A percentile compares a stretch with the other conserved stretches of the same genome.
phyloP scores from a whole-genome alignment of 2,797 vertebrate genomes.

The Phoeniculus purpureus region DNA sequence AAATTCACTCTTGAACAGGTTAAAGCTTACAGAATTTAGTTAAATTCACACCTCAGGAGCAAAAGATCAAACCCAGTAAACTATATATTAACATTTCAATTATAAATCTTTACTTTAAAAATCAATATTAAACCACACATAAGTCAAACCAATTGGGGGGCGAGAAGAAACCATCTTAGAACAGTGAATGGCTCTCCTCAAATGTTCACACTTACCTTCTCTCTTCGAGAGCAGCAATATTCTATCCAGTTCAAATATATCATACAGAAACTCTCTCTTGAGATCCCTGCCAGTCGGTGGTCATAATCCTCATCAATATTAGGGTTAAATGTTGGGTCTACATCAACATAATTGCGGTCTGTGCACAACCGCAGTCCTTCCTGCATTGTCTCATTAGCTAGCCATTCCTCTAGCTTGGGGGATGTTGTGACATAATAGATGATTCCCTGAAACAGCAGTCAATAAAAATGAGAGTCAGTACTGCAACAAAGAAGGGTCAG shows the following conservation, averaged over 20 bases:
- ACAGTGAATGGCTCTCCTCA: not conserved
- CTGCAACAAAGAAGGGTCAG: not conserved
- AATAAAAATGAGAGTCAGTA: not conserved
- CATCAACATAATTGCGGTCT: constrained; percentile 94
- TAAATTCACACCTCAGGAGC: not conserved
- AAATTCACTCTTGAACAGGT: not conserved
- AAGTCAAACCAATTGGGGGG: not conserved
- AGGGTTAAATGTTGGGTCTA: constrained; percentile 98
- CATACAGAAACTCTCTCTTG: constrained; percentile 94
- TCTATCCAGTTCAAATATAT: constrained; percentile 98
- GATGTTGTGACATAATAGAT: constrained; percentile 96
- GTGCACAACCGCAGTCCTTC: constrained; percentile 89
- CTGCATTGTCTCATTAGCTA: constrained; percentile 94
- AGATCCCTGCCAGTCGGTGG: constrained; percentile 94
- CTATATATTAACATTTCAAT: not conserved
- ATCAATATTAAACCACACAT: not conserved
- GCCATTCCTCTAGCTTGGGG: constrained; percentile 94
- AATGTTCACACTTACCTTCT: constrained; percentile 80
- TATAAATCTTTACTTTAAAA: not conserved
- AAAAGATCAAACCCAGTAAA: not conserved
- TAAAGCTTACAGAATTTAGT: not conserved
- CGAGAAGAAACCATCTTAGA: not conserved
- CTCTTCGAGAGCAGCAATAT: constrained; percentile 92
- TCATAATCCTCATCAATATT: constrained; percentile 99
- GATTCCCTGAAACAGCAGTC: constrained; percentile 84